Evolutionary conservation across 2,888 invertebrate species (phyloP), one percentile per base, ranked within the genome.

Genomic region (Allygus modestus): DNA sequence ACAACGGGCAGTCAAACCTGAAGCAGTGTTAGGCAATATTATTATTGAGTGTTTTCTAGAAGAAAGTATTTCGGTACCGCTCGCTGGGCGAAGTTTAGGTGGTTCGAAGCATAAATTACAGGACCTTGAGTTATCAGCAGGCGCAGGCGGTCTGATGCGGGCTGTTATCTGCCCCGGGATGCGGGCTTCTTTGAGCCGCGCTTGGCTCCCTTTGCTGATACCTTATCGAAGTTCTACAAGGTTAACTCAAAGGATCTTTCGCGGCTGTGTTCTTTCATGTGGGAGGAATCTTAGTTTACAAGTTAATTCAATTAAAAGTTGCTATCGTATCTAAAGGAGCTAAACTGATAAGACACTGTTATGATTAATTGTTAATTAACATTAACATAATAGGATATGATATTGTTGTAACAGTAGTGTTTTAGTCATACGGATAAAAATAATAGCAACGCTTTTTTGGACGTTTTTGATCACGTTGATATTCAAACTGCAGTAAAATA

Each of bases 181-280:
- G 71, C 71, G 71, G 71, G 71, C 23, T n/a, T 23, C 71, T 71
- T 71, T 71, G 71, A 41, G 20, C 26, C 37, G 28, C 41, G 41
- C 20, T 9, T 71, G 7, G 37, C 71, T 20, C 71, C 71, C 71
- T 71, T 41, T 71, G 71, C 71, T 71, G 71, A 71, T 71, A 71
- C 41, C 71, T 37, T 41, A 71, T 71, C 71, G 4, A 71, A 71
- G n/a, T 71, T 71, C 20, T 41, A 23, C 71, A 71, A 37, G 71
- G 71, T 71, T 71, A 41, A 71, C 71, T 41, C 37, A 71, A 41
- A 37, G 41, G 37, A 41, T 37, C 37, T 71, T 41, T 71, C 71
- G 71, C 71, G 41, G 37, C 41, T 17, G 28, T 15, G 15, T 65
- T 65, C 58, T 58, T 65, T 65, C 65, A 65, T 31, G 31, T 54